These are phyloP conservation scores for Poecile montanus DNA, from an alignment of 2,797 vertebrate genomes.

Conservation along the genomic window DNA sequence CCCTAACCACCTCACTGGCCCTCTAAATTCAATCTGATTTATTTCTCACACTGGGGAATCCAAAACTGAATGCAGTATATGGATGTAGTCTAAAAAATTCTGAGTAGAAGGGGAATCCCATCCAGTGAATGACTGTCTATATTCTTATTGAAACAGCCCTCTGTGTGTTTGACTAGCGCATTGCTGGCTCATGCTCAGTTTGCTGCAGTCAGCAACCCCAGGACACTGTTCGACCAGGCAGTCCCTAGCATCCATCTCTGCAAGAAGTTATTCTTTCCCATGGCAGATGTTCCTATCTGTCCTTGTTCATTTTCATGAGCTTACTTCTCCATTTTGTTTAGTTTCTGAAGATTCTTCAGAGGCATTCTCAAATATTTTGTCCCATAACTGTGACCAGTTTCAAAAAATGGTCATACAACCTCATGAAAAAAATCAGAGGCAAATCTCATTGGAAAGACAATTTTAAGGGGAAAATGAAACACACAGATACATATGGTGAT, in stretches of 20 bases:
- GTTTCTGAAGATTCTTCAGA: not conserved
- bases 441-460: not conserved
- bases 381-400: not conserved
- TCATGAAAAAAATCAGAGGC: not conserved
- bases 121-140: not conserved
- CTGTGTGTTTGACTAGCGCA: not conserved
- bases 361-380: not conserved
- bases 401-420: not conserved
- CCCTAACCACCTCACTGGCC: not conserved
- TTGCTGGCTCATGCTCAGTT: not conserved
- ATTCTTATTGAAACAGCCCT: not conserved
- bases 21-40: not conserved
- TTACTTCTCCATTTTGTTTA: not conserved
- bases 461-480: not conserved
- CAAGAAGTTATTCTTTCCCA: not conserved
- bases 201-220: not conserved
- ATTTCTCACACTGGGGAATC: not conserved
- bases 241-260: not conserved
- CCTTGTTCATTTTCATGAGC: not conserved
- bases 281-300: not conserved
- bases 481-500: not conserved
- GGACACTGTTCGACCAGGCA: not conserved
- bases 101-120: not conserved
- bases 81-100: not conserved
- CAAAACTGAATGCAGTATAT: not conserved